A percentile compares a stretch with the other conserved stretches of the same genome.
Conservation (phyloP, 2,797 vertebrate species). For the Scyliorhinus canicula region DNA sequence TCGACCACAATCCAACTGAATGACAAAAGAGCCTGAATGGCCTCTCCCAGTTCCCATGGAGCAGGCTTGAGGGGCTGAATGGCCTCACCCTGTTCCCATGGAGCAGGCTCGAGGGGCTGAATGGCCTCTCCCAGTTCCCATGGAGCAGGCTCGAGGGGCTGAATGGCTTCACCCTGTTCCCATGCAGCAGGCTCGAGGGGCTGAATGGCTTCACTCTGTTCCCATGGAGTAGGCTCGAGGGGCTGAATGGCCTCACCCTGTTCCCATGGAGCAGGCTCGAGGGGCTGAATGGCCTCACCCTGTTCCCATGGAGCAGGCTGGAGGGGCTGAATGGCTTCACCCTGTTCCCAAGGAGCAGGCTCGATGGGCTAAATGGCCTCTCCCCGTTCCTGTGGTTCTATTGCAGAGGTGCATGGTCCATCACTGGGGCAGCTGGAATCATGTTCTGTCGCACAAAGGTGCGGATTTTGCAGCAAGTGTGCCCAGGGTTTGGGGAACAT, state of each 20-base stretch:
- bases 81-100: neutral
- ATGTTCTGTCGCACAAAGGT: neutral
- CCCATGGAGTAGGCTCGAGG: too few relatives aligned
- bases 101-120: neutral
- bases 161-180: neutral
- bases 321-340: neutral
- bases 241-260: neutral
- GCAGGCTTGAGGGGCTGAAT: neutral
- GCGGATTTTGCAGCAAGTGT: neutral
- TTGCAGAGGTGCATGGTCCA: neutral
- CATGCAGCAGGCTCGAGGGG: neutral
- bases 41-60: too few relatives aligned
- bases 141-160: neutral
- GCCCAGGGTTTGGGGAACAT: neutral
- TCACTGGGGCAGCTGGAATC: neutral
- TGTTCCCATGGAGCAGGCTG: too few relatives aligned
- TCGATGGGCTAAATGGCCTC: neutral
- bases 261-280: neutral
- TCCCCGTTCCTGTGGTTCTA: neutral
- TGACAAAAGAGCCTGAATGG: too few relatives aligned
- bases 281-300: neutral
- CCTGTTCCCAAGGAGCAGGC: neutral
- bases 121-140: neutral
- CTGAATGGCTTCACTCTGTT: neutral
- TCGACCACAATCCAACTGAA: too few relatives aligned